These are phyloP conservation scores for Amorpha juglandis DNA, from an alignment of 2,888 invertebrate species.

Conservation along the genomic window DNA sequence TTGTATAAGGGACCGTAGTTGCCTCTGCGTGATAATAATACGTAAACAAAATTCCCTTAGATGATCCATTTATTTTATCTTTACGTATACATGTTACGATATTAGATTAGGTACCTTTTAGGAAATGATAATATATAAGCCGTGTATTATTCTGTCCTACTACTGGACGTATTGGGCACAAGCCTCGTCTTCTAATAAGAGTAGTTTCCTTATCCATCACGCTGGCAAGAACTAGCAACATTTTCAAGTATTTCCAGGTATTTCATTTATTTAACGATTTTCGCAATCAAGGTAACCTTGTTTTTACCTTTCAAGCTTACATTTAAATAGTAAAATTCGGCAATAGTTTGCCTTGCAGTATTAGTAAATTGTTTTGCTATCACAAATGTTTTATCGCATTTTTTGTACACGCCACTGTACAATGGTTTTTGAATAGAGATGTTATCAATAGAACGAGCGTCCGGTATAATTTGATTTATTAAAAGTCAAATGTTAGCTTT, in stretches of 20 bases:
- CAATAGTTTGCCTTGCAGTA: neutral
- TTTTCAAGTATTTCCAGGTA: too few relatives aligned
- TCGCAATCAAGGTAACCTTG: too few relatives aligned
- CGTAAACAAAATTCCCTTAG: conserved; percentile 1
- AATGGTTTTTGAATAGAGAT: conserved; percentile 25
- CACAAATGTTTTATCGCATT: conserved; percentile 5
- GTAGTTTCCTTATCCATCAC: too few relatives aligned
- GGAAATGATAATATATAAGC: too few relatives aligned
- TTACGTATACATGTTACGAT: too few relatives aligned
- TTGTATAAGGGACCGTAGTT: neutral
- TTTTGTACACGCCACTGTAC: conserved; percentile 9
- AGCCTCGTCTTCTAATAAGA: too few relatives aligned
- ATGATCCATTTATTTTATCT: neutral
- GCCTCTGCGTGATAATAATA: conserved; percentile 7
- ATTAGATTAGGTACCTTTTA: too few relatives aligned
- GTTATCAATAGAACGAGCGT: conserved; percentile 22
- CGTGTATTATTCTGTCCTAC: too few relatives aligned
- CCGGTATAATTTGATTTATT: conserved; percentile 43
- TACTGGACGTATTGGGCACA: too few relatives aligned
- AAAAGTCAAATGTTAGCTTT: conserved; percentile 3
- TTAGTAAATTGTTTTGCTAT: neutral
- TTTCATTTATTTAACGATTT: too few relatives aligned
- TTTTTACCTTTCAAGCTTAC: too few relatives aligned
- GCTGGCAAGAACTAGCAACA: too few relatives aligned
- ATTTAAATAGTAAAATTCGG: neutral